Evolutionary conservation across 2,888 invertebrate genomes (phyloP).

Genomic region (Xestia rhomboidea): DNA sequence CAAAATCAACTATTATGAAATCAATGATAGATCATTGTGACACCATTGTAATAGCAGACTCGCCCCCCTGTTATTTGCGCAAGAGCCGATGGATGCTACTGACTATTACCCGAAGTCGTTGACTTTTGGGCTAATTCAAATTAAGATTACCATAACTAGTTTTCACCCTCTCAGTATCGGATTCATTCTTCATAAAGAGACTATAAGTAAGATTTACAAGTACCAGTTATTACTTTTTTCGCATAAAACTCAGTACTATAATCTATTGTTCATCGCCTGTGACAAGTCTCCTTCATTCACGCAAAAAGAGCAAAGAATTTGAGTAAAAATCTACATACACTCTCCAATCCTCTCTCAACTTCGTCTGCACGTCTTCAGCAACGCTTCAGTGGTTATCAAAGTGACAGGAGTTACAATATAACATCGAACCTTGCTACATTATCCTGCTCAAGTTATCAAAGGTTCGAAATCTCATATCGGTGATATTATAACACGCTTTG

Average conservation of each 20-base stretch:
- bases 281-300: neutral
- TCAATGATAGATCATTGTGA: no score
- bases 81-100: neutral
- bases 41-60: no score
- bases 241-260: neutral
- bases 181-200: neutral
- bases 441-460: conserved; percentile 50
- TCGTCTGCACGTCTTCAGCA: neutral
- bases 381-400: conserved; percentile 40
- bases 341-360: neutral
- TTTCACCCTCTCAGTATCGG: neutral
- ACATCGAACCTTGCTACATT: conserved; percentile 38
- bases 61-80: neutral
- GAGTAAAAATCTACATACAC: conserved; percentile 1
- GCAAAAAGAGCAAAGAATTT: conserved; percentile 24
- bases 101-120: neutral
- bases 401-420: conserved; percentile 32
- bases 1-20: no score
- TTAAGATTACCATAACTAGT: neutral
- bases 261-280: conserved; percentile 19
- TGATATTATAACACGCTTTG: conserved; percentile 26
- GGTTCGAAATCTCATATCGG: conserved; percentile 46
- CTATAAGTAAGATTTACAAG: neutral
- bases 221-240: neutral
- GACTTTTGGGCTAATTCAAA: neutral